Base-by-base conservation (phyloP, 2,113 vertebrate genomes). In the Mus pahari region DNA sequence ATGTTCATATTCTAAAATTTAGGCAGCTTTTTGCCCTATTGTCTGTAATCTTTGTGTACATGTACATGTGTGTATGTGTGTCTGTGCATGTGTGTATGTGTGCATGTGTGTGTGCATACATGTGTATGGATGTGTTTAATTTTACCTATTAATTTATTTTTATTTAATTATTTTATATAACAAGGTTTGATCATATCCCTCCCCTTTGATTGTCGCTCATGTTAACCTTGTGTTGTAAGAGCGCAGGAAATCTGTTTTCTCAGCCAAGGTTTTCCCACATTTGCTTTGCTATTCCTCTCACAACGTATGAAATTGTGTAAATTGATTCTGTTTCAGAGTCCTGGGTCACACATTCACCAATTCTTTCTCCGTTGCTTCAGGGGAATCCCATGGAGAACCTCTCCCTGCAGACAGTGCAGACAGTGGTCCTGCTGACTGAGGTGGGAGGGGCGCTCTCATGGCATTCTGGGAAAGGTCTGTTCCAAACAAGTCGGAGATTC, bases 321-420 rank as follows among this genome's bases (percentile, higher is more conserved):
- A n/a, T 58, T 77, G 93, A 94, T 92, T 90, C 58, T 33, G 70
- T 87, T 83, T 90, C 66, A 58, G 60, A 50, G 48, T 95, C 73
- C 78, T 66, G 42, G 60, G 77, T 0, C 6, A 28, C 13, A 77
- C 14, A 9, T 70, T 78, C 83, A 14, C 26, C 64, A 58, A 3
- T 91, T 95, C 73, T 93, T 86, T 90, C 74, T 90, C 90, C 45
- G 78, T 45, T 86, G 22, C 33, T 55, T 88, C 75, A 50, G n/a
- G 71, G 50, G 36, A 91, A 83, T 64, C 86, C 71, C n/a, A 10
- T 81, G 50, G 68, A 62, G 89, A 70, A 53, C 39, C 50, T 68
- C 66, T 68, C 66, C 26, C 50, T n/a, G 17, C 39, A 62, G 48
- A 48, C 48, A 36, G 11, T 0, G 11, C 26, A 45, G 31, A 92